A percentile compares a stretch with the other conserved stretches of the same genome.
phyloP scores from a whole-genome alignment of 2,113 vertebrate genomes.

The Amphilophus citrinellus region DNA sequence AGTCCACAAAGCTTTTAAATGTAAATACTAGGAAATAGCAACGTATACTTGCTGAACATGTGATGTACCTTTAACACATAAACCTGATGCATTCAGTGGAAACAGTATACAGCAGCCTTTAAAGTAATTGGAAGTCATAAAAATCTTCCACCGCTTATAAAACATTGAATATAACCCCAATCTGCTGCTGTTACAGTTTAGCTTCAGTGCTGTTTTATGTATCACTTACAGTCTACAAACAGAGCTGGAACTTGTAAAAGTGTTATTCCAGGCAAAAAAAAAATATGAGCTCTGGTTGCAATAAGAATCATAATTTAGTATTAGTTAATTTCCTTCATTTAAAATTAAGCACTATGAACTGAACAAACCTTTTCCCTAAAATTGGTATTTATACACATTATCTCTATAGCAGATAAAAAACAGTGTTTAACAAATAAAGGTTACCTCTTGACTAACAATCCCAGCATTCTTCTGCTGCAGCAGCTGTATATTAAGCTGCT shows the following conservation, averaged over 20 bases:
- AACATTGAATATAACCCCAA: neutral
- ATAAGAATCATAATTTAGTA: neutral
- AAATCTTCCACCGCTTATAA: neutral
- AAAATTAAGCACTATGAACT: neutral
- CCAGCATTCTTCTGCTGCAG: slow-evolving; percentile 81
- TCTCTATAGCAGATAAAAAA: neutral
- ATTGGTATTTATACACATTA: neutral
- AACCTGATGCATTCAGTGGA: neutral
- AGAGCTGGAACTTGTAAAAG: neutral
- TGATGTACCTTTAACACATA: neutral
- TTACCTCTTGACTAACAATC: slow-evolving; percentile 81
- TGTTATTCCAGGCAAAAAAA: neutral
- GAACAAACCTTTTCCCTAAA: neutral
- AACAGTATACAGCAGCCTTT: neutral
- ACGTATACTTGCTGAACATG: neutral
- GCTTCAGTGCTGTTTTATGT: neutral
- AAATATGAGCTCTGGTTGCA: neutral
- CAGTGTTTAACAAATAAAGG: neutral
- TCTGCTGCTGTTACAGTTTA: neutral
- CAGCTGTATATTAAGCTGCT: slow-evolving; percentile 81
- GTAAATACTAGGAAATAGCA: neutral
- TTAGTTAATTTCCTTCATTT: neutral
- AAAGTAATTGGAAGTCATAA: slow-evolving; percentile 6
- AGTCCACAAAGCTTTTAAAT: neutral
- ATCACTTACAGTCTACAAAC: neutral